Evolutionary conservation across 2,113 vertebrate genomes (phyloP), one percentile per base, ranked within the genome.

Genomic region (Tiliqua scincoides): DNA sequence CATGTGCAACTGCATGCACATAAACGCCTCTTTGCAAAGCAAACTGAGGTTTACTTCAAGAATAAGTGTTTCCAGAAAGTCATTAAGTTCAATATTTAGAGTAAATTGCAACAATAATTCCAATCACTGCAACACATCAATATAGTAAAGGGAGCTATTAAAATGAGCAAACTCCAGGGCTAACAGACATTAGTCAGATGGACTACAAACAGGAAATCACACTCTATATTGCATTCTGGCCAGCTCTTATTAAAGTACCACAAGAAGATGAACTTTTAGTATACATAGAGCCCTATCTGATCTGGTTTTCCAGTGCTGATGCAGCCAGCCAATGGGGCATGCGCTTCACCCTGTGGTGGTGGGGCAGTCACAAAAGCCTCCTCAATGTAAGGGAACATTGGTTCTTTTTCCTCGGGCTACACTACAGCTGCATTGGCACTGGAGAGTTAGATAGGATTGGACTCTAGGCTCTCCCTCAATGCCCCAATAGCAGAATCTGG

Each of bases 191-290:
- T 6, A 74, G 40, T 15, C 74, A 65, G 59, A 81, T 27, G 27
- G 7, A 27, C 11, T 1, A 15, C 0, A 73, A 15, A 10, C 1
- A 76, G 79, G 54, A 40, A 62, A 17, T 6, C n/a, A n/a, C n/a
- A n/a, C n/a, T n/a, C n/a, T n/a, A n/a, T n/a, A 61, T 54, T 61
- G 80, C 12, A 43, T 3, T 37, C 4, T 10, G 18, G 6, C 37
- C 18, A 23, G 25, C 35, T 79, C 43, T 82, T n/a, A 40, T 52
- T 82, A 17, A 35, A 79, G 12, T 0, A 1, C 1, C 20, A 20
- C 7, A n/a, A 11, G 32, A 1, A 25, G 67, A 79, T 0, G 0
- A 9, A 48, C 37, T 30, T 79, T 61, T 27, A n/a, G n/a, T n/a
- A n/a, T n/a, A n/a, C n/a, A n/a, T n/a, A n/a, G n/a, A n/a, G n/a